Evolutionary conservation across 2,113 vertebrate species (phyloP).

Genomic region (Lamprotornis superbus): DNA sequence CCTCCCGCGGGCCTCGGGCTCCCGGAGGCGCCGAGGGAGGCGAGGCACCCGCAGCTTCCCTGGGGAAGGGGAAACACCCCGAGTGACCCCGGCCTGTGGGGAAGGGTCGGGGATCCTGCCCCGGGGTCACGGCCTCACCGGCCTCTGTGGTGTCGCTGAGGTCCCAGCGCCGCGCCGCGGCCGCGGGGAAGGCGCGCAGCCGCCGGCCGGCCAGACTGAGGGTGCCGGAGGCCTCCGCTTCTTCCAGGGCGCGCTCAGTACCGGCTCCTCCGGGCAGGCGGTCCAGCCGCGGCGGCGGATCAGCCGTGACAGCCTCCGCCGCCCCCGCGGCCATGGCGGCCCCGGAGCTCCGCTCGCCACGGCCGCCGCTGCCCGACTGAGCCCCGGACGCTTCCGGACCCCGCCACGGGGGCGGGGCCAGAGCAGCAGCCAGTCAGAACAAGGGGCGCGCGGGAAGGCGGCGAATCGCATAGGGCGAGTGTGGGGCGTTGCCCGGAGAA

Average conservation of each 20-base stretch:
- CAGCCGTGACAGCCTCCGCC: constrained; percentile 4
- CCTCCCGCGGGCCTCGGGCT: neutral
- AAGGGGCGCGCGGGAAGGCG: neutral
- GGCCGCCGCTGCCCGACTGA: constrained; percentile 49
- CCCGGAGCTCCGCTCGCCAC: neutral
- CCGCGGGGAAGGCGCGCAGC: constrained; percentile 86
- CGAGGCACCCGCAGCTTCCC: neutral
- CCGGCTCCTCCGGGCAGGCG: constrained; percentile 79
- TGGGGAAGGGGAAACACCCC: neutral
- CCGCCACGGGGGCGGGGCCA: neutral
- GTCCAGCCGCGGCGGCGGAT: constrained; percentile 70
- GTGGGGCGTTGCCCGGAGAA: fast-evolving
- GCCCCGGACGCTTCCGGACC: neutral
- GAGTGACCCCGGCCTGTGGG: no score
- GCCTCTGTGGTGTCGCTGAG: constrained; percentile 89
- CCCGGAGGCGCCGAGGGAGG: neutral
- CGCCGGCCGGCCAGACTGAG: constrained; percentile 86
- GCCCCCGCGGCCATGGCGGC: constrained; percentile 55
- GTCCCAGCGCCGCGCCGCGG: constrained; percentile 83
- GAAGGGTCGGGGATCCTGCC: neutral
- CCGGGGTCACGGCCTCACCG: constrained; percentile 68
- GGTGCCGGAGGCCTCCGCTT: constrained; percentile 85
- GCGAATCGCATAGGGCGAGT: fast-evolving
- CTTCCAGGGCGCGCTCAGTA: constrained; percentile 89
- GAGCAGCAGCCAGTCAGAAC: neutral